These are phyloP conservation scores for Macroglossus sobrinus DNA, from an alignment of 2,113 vertebrate genomes.

Conservation along the genomic window DNA sequence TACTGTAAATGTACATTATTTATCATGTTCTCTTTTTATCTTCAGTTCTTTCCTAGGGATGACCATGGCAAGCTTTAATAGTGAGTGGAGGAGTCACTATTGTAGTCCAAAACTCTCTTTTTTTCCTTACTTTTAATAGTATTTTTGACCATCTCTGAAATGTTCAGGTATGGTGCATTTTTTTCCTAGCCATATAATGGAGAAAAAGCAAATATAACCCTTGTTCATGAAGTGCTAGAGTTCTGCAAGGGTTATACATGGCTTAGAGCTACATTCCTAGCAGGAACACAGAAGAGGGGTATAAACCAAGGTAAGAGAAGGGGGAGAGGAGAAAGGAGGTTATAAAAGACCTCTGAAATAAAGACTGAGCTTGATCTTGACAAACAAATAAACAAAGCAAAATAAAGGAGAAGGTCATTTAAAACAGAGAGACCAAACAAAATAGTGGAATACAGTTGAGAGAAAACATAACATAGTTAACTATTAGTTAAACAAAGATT, in stretches of 20 bases:
- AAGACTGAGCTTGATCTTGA: neutral
- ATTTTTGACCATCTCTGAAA: neutral
- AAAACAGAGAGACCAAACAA: neutral
- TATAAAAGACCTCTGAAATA: neutral
- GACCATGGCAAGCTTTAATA: neutral
- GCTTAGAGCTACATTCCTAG: neutral
- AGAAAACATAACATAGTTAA: neutral
- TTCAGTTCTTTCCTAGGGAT: neutral
- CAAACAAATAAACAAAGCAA: neutral
- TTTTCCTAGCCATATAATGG: neutral
- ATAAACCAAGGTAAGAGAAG: neutral
- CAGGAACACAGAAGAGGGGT: neutral
- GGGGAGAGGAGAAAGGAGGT: neutral
- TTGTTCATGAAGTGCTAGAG: neutral
- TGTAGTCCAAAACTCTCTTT: neutral
- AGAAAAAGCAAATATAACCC: neutral
- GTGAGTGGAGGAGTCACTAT: neutral
- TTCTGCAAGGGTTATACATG: neutral
- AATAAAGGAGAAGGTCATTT: neutral
- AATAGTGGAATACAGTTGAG: neutral
- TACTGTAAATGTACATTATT: neutral
- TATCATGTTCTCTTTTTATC: neutral
- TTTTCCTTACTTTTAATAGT: neutral
- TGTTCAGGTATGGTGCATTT: neutral
- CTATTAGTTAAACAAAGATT: neutral